Percentiles rank a stretch among this genome's conserved stretches.
phyloP scores from a whole-genome alignment of 2,888 invertebrate species.

The Gnatocerus cornutus region DNA sequence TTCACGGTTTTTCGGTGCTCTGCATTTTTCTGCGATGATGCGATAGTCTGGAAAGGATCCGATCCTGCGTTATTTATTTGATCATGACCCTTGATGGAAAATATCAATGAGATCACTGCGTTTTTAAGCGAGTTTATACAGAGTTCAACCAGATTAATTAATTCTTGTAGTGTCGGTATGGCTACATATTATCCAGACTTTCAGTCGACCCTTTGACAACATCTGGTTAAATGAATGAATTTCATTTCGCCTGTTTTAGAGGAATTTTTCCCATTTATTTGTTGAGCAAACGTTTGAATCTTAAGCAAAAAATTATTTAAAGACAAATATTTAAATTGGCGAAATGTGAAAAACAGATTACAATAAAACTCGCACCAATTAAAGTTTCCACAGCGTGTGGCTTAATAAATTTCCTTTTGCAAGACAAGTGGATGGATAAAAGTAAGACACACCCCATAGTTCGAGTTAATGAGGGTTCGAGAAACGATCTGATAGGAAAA shows the following conservation, averaged over 20 bases:
- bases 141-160: constrained; percentile 4
- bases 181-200: neutral
- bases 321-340: neutral
- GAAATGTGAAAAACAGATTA: neutral
- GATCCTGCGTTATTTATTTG: constrained; percentile 1
- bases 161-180: constrained; percentile 5
- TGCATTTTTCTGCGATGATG: constrained; percentile 8
- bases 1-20: constrained; percentile 31
- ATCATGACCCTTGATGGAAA: neutral
- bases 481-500: neutral
- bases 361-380: neutral
- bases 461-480: constrained; percentile 4
- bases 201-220: neutral
- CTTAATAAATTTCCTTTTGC: neutral
- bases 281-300: no score
- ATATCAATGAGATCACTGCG: neutral
- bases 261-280: no score
- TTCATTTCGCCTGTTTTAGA: neutral
- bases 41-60: constrained; percentile 2
- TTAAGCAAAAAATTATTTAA: no score
- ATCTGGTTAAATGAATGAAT: constrained; percentile 5
- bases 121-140: neutral
- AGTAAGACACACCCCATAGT: constrained; percentile 2
- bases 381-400: neutral
- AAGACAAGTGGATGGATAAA: constrained; percentile 1